These are phyloP conservation scores for Brevimyrus niger DNA, from an alignment of 2,113 vertebrate species.

Conservation along the genomic window DNA sequence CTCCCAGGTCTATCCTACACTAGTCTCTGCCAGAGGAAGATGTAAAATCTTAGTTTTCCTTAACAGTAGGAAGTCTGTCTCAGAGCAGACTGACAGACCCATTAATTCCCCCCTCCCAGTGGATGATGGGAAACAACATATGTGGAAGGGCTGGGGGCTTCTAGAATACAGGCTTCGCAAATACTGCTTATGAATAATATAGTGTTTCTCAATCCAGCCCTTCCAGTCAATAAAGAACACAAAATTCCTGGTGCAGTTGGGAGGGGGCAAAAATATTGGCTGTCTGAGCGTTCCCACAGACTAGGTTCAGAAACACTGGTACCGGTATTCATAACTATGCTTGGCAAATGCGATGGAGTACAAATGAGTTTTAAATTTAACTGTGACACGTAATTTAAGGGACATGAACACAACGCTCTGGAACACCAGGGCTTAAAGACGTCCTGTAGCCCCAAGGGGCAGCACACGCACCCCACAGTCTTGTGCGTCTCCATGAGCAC, in stretches of 20 bases:
- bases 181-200: not conserved
- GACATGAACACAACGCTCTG: not conserved
- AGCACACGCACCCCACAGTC: constrained; percentile 80
- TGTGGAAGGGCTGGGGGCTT: not conserved
- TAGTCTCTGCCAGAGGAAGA: not conserved
- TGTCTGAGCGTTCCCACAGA: not conserved
- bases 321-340: not conserved
- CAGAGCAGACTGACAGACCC: not conserved
- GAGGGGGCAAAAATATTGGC: not conserved
- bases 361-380: not conserved
- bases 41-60: not conserved
- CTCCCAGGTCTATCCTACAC: not conserved
- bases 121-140: not conserved
- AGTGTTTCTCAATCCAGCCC: not conserved
- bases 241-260: not conserved
- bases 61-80: not conserved
- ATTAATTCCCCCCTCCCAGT: not conserved
- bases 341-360: not conserved
- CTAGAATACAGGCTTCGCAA: not conserved
- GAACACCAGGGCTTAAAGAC: not conserved
- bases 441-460: not conserved
- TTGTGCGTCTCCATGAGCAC: constrained; percentile 97
- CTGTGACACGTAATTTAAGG: not conserved
- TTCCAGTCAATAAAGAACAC: not conserved
- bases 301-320: not conserved